phyloP scores from a whole-genome alignment of 2,797 vertebrate genomes.

The Pseudochirops corinnae region DNA sequence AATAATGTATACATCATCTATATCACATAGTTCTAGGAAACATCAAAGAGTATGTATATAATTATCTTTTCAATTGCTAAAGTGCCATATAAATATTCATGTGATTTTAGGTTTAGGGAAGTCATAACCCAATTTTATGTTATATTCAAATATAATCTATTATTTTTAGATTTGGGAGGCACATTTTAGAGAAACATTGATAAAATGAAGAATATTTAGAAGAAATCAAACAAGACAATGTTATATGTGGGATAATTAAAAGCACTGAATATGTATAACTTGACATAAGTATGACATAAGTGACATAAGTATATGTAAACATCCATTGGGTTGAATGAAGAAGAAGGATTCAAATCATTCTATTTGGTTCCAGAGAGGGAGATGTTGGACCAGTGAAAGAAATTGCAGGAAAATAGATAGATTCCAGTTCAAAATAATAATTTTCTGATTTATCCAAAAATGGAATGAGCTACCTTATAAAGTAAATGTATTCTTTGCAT shows the following conservation, averaged over 20 bases:
- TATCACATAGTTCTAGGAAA: not conserved
- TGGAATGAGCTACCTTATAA: not conserved
- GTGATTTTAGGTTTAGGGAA: not conserved
- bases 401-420: not conserved
- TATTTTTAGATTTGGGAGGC: not conserved
- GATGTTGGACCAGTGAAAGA: not conserved
- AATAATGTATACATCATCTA: not conserved
- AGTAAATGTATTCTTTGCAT: not conserved
- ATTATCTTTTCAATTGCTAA: not conserved
- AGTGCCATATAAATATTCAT: not conserved
- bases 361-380: not conserved
- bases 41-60: not conserved
- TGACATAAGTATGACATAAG: no score
- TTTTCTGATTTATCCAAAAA: not conserved
- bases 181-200: not conserved
- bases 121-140: not conserved
- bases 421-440: not conserved
- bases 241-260: not conserved
- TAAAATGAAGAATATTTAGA: not conserved
- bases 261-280: not conserved
- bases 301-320: not conserved
- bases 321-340: not conserved
- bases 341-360: not conserved
- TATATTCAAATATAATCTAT: not conserved
- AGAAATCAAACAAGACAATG: not conserved